A percentile compares a stretch with the other conserved stretches of the same genome.
Conservation (phyloP, 2,797 vertebrate genomes). For the Oophaga sylvatica region DNA sequence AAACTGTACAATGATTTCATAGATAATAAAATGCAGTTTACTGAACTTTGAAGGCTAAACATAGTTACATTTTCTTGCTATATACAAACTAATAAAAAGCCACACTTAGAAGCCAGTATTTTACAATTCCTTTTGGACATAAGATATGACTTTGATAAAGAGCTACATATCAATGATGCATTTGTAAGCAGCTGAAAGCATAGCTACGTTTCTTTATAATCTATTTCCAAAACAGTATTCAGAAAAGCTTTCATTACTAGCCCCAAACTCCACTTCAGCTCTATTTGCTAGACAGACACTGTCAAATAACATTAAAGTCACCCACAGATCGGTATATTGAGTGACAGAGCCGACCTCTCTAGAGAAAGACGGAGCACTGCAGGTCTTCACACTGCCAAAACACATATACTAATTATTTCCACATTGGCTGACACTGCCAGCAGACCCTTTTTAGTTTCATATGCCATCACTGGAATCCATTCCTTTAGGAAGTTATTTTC, state of each 20-base stretch:
- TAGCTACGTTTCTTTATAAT: constrained; percentile 14
- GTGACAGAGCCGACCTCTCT: constrained; percentile 49
- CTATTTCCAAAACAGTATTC: constrained; percentile 30
- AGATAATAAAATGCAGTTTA: neutral
- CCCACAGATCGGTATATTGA: constrained; percentile 53
- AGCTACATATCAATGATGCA: constrained; percentile 2
- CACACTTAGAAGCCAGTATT: constrained; percentile 21
- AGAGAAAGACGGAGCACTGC: constrained; percentile 39
- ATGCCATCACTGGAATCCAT: constrained; percentile 42
- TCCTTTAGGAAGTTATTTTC: constrained; percentile 41
- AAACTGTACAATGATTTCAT: neutral
- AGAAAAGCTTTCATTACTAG: constrained; percentile 41
- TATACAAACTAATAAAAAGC: constrained; percentile 34
- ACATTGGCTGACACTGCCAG: constrained; percentile 47
- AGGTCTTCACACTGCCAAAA: constrained; percentile 56
- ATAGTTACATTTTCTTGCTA: neutral
- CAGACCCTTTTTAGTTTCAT: constrained; percentile 45
- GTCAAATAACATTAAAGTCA: constrained; percentile 55
- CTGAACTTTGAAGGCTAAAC: neutral
- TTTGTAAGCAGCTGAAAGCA: constrained; percentile 3
- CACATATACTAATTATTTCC: constrained; percentile 57
- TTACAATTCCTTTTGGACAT: constrained; percentile 12
- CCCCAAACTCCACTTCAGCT: constrained; percentile 32
- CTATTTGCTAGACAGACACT: constrained; percentile 41
- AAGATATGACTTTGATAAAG: constrained; percentile 44